Conservation (phyloP, 2,797 vertebrate genomes). For the Microctenopoma steveboyesi region DNA sequence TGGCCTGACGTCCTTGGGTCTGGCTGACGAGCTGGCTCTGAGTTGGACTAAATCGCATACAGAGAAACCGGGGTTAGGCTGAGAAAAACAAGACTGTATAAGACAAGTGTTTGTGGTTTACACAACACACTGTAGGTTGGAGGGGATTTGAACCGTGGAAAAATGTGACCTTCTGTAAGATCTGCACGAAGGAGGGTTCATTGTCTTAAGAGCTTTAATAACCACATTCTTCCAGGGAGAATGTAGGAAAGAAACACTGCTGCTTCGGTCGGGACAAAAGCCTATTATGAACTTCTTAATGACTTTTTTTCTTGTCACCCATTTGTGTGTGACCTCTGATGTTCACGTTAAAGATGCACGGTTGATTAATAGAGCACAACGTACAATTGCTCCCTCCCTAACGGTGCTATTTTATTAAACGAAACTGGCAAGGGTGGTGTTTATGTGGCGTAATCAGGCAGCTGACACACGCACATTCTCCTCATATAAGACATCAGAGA, state of each 20-base stretch:
- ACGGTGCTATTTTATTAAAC: neutral
- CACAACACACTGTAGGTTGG: neutral
- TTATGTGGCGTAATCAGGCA: slow-evolving; percentile 29
- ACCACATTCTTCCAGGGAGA: neutral
- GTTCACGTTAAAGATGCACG: neutral
- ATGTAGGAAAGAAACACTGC: too few relatives aligned
- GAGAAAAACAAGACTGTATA: slow-evolving; percentile 6
- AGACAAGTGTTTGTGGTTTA: slow-evolving; percentile 2
- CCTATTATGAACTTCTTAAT: neutral
- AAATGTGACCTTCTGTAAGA: neutral
- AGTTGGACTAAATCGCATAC: slow-evolving; percentile 14
- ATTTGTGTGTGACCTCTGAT: neutral
- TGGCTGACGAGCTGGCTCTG: slow-evolving; percentile 16
- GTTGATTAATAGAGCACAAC: neutral
- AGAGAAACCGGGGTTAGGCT: slow-evolving; percentile 21
- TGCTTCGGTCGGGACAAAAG: neutral
- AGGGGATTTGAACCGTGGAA: neutral
- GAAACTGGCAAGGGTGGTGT: slow-evolving; percentile 9
- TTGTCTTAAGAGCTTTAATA: too few relatives aligned
- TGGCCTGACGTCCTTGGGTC: slow-evolving; percentile 3
- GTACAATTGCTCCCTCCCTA: neutral
- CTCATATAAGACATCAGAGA: slow-evolving; percentile 49
- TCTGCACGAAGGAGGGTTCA: neutral
- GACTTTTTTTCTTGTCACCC: neutral
- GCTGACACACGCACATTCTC: slow-evolving; percentile 22